Evolutionary conservation across 2,113 vertebrate species (phyloP).

Genomic region (Scolopax mira): DNA sequence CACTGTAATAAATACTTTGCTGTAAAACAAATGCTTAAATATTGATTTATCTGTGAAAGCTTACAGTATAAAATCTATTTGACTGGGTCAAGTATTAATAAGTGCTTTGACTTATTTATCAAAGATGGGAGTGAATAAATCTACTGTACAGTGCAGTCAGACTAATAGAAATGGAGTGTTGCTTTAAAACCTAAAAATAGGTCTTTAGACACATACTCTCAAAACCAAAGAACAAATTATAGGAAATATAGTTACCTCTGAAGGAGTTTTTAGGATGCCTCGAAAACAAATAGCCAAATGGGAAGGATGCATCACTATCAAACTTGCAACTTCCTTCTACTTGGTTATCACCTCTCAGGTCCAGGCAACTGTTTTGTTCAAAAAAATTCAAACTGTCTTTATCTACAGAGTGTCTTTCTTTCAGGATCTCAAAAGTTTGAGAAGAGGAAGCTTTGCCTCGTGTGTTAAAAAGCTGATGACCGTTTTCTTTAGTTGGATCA

Average conservation of each 20-base stretch:
- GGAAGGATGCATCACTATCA: neutral
- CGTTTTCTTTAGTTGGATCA: neutral
- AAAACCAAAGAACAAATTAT: neutral
- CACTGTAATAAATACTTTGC: neutral
- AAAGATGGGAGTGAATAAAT: neutral
- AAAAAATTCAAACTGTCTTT: conserved; percentile 7
- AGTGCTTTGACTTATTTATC: neutral
- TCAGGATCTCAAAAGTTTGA: neutral
- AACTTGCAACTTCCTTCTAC: neutral
- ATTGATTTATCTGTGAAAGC: neutral
- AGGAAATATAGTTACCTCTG: conserved; percentile 40
- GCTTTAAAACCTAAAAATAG: neutral
- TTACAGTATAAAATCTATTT: neutral
- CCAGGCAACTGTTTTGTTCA: neutral
- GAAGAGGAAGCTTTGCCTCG: neutral
- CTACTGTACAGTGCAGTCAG: neutral
- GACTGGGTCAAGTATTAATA: neutral
- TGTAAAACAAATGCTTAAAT: neutral
- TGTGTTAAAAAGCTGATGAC: neutral
- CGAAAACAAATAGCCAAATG: neutral
- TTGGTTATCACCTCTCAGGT: neutral
- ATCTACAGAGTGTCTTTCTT: neutral
- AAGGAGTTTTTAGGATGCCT: conserved; percentile 6
- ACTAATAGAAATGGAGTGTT: too few species aligned
- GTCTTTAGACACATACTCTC: neutral